These are phyloP conservation scores for Proterorhinus semilunaris DNA, from an alignment of 2,113 vertebrate genomes.

Conservation along the genomic window DNA sequence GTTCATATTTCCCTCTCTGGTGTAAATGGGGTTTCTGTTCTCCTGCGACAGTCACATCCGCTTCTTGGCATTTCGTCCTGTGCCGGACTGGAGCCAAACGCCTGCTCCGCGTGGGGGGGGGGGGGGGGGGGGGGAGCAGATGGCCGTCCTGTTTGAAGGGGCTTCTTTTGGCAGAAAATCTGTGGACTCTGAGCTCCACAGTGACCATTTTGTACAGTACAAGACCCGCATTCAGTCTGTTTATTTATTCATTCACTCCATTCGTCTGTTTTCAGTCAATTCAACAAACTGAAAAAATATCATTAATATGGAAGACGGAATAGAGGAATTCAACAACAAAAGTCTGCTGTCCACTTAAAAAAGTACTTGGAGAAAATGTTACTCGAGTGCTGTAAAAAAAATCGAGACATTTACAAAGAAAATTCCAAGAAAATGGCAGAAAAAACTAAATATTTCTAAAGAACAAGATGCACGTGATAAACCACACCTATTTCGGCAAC, in stretches of 20 bases:
- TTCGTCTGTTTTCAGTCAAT: background rate
- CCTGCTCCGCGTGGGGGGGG: slow-evolving; percentile 1
- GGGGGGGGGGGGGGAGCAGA: slow-evolving; percentile 21
- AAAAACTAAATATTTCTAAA: too few relatives aligned
- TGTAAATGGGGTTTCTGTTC: slow-evolving; percentile 17
- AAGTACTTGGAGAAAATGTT: too few relatives aligned
- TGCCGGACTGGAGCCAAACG: slow-evolving; percentile 38
- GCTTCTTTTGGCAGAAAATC: slow-evolving; percentile 23
- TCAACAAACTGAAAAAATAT: too few relatives aligned
- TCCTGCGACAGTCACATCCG: slow-evolving; percentile 4
- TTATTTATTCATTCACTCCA: background rate
- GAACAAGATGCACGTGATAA: too few relatives aligned
- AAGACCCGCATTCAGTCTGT: background rate
- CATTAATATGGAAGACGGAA: too few relatives aligned
- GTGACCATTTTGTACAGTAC: background rate
- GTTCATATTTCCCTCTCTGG: background rate
- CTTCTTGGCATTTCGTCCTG: slow-evolving; percentile 30
- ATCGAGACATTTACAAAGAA: too few relatives aligned
- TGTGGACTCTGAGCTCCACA: slow-evolving; percentile 2
- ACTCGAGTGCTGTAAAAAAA: too few relatives aligned
- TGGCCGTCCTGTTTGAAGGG: slow-evolving; percentile 15
- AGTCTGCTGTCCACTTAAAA: too few relatives aligned
- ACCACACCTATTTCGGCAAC: too few relatives aligned
- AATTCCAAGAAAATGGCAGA: too few relatives aligned
- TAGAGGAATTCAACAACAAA: too few relatives aligned